Evolutionary conservation across 2,797 vertebrate genomes (phyloP).

Genomic region (Gymnothorax reevesii): DNA sequence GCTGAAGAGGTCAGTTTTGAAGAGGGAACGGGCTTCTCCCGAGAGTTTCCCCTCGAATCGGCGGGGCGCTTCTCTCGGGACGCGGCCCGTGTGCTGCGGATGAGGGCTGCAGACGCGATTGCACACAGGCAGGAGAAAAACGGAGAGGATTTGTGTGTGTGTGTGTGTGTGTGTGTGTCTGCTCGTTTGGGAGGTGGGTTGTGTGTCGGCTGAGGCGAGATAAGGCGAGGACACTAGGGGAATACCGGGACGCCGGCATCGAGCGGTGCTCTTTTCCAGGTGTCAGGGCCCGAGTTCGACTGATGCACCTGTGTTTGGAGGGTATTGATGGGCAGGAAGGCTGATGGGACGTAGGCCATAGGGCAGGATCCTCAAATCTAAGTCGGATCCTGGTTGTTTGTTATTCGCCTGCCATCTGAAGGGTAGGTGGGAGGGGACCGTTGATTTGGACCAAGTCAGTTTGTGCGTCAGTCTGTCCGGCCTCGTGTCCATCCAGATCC

Average conservation of each 20-base stretch:
- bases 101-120: neutral
- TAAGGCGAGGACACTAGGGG: too few species aligned
- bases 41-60: neutral
- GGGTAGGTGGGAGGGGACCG: too few species aligned
- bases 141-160: neutral
- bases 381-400: too few species aligned
- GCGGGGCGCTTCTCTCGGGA: neutral
- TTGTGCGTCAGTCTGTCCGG: too few species aligned
- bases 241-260: neutral
- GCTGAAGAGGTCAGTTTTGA: neutral
- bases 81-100: neutral
- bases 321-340: neutral
- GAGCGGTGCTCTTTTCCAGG: slow-evolving; percentile 29
- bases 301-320: neutral
- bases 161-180: neutral
- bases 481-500: too few species aligned
- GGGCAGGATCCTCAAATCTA: too few species aligned
- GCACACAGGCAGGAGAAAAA: neutral
- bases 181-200: neutral
- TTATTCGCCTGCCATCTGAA: too few species aligned
- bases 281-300: slow-evolving; percentile 21
- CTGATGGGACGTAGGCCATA: neutral
- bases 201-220: slow-evolving; percentile 1
- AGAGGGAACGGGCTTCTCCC: neutral
- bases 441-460: too few species aligned